Evolutionary conservation across 2,113 vertebrate species (phyloP).

Genomic region (Aptenodytes patagonicus): DNA sequence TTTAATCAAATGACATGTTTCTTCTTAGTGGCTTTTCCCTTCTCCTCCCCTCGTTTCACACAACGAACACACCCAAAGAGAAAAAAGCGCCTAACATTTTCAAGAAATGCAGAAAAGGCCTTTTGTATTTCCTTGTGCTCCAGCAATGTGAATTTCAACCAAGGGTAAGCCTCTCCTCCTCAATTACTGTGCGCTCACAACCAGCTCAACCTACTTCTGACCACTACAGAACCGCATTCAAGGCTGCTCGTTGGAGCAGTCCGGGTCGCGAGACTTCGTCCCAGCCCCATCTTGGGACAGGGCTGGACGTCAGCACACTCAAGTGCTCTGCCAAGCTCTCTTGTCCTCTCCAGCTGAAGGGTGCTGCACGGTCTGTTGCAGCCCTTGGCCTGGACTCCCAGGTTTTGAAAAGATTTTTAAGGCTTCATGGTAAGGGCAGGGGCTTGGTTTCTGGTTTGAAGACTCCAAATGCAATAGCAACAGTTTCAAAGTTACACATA

Average conservation of each 20-base stretch:
- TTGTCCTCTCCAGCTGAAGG: neutral
- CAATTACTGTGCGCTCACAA: neutral
- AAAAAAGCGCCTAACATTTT: accelerated
- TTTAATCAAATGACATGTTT: neutral
- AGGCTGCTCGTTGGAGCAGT: neutral
- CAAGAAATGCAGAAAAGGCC: neutral
- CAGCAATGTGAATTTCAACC: no score
- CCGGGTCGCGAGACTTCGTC: accelerated
- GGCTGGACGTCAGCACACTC: neutral
- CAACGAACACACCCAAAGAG: neutral
- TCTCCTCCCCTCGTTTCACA: neutral
- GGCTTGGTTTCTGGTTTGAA: neutral
- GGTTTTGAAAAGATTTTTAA: neutral
- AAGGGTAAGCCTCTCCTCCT: neutral
- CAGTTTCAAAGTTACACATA: accelerated
- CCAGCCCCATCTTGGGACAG: accelerated
- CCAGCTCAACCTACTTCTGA: neutral
- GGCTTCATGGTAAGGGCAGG: accelerated
- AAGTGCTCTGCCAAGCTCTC: neutral
- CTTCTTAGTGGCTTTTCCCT: neutral
- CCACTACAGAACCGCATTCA: neutral
- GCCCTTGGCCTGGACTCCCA: neutral
- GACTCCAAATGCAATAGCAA: neutral
- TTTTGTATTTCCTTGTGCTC: neutral
- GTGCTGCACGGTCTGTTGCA: accelerated